Evolutionary conservation across 2,797 vertebrate species (phyloP).

Genomic region (Nyctalus aviator): DNA sequence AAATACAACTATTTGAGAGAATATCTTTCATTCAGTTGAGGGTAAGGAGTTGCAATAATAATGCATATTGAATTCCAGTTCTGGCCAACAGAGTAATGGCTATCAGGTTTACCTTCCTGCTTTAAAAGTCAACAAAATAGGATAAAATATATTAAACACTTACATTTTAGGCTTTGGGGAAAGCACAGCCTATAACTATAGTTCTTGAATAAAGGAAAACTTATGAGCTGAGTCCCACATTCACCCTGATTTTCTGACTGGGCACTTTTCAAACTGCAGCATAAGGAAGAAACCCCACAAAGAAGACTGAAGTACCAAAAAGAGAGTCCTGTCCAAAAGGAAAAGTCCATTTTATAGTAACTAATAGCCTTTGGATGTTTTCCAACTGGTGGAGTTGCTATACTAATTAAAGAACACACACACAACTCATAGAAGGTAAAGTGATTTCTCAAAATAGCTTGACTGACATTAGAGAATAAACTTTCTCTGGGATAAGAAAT

Average conservation of each 20-base stretch:
- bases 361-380: not conserved
- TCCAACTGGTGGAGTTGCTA: not conserved
- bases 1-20: not conserved
- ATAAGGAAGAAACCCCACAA: not conserved
- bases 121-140: not conserved
- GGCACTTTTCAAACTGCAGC: not conserved
- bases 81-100: not conserved
- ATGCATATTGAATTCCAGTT: no score
- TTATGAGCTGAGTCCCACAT: not conserved
- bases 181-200: not conserved
- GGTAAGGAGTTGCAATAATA: not conserved
- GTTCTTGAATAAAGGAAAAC: not conserved
- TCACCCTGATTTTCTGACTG: not conserved
- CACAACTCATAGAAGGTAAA: not conserved
- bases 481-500: not conserved
- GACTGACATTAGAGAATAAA: not conserved
- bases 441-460: not conserved
- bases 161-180: not conserved
- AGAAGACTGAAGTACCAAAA: not conserved
- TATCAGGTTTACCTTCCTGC: not conserved
- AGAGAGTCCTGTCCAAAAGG: not conserved
- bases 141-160: not conserved
- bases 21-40: not conserved
- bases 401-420: not conserved
- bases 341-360: not conserved